Conservation (phyloP, 2,888 invertebrate species). For the Phasia obesa region DNA sequence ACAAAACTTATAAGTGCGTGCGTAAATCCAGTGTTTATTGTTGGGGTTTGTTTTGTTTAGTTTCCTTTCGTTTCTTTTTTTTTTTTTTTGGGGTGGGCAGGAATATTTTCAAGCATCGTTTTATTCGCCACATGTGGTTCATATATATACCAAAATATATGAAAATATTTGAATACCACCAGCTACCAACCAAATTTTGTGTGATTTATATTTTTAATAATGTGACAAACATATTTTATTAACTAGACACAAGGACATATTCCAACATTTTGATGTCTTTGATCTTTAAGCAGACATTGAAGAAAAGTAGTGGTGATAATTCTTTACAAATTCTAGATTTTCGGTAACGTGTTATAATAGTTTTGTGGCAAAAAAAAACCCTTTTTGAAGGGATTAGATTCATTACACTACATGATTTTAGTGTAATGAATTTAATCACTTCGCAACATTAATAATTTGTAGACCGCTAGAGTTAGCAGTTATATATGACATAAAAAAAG, state of each 20-base stretch:
- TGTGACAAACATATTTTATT: conserved; percentile 27
- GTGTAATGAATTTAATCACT: too few relatives aligned
- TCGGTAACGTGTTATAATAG: conserved; percentile 2
- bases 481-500: neutral
- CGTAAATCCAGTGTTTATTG: conserved; percentile 19
- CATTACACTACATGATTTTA: neutral
- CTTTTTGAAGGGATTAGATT: conserved; percentile 34
- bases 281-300: neutral
- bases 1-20: conserved; percentile 23
- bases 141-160: conserved; percentile 1
- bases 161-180: neutral
- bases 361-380: conserved; percentile 2
- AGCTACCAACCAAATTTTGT: neutral
- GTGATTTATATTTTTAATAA: conserved; percentile 42
- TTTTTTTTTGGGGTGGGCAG: neutral
- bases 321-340: neutral
- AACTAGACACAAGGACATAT: conserved; percentile 12
- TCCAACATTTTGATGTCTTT: conserved; percentile 4
- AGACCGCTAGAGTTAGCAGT: too few relatives aligned
- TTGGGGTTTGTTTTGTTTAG: conserved; percentile 3
- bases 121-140: conserved; percentile 42
- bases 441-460: too few relatives aligned
- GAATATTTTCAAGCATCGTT: conserved; percentile 28
- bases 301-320: neutral
- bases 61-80: conserved; percentile 5